Evolutionary conservation across 1,140 invertebrate genomes (phyloP), one percentile per base, ranked within the genome.

Genomic region (Papilio xuthus): DNA sequence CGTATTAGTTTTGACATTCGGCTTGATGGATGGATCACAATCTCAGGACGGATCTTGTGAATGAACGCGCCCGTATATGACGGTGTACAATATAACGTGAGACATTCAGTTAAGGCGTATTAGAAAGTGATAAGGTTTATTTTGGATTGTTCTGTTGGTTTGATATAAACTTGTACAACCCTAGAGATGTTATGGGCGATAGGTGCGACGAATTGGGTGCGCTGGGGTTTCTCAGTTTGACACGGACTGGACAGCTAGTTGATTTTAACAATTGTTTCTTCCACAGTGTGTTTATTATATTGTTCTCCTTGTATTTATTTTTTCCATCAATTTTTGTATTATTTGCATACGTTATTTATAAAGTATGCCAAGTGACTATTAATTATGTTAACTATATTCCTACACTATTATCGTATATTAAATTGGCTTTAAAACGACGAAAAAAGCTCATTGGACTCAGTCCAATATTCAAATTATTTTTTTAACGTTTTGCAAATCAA

Each of bases 1-100:
- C 88, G 89, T 94, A 94, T 94, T 94, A 94, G 92, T 92, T 94
- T 93, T 94, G 92, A 94, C 90, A 92, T 91, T 90, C 84, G 87
- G 88, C 92, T 88, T 93, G 92, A 94, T 94, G 85, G 92, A 94
- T 94, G 90, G 84, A 85, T 83, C 85, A 87, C 90, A 92, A 94
- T 94, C 91, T 91, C 90, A 85, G 84, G 84, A 84, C 84, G 85
- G 87, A 93, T 92, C 91, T 89, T 84, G 86, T 86, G 81, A 88
- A 88, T 88, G 84, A 85, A 87, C 81, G 82, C 82, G 85, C 91
- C 89, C 89, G 89, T 90, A 91, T 90, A 85, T 88, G 88, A 79
- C 79, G 73, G 53, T 82, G 77, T 78, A 80, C 78, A 71, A 79
- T 60, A 70, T 82, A 81, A 37, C 41, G 18, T 44, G 47, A 78